Conservation (phyloP, 2,888 invertebrate species). For the Mongoloraphidia duomilia region DNA sequence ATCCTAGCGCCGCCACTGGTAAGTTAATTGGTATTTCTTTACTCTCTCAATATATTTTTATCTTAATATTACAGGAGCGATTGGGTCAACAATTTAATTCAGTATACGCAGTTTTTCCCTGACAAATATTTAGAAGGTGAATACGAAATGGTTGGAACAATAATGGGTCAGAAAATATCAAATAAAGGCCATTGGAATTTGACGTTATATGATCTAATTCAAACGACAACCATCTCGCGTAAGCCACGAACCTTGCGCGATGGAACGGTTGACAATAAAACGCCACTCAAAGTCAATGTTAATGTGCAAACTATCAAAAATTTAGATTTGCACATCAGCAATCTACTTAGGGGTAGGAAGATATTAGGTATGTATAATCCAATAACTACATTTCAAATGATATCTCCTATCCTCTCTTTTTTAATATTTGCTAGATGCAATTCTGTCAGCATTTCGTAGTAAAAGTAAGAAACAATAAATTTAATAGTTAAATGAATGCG, state of each 20-base stretch:
- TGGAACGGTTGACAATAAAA: constrained; percentile 19
- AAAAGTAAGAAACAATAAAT: too few species aligned
- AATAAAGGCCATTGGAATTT: constrained; percentile 63
- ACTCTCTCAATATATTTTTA: too few species aligned
- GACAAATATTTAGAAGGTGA: constrained; percentile 59
- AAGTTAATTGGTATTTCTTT: too few species aligned
- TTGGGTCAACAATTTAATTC: constrained; percentile 44
- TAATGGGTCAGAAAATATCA: constrained; percentile 44
- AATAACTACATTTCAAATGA: not conserved
- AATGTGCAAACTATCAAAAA: constrained; percentile 62
- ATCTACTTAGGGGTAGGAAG: constrained; percentile 51
- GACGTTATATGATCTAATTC: constrained; percentile 49
- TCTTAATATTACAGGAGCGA: constrained; percentile 39
- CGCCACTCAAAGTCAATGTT: constrained; percentile 45
- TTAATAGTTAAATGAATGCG: too few species aligned
- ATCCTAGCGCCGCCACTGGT: too few species aligned
- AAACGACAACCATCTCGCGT: constrained; percentile 48
- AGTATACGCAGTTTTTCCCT: constrained; percentile 71
- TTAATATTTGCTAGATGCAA: too few species aligned
- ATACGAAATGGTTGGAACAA: constrained; percentile 47
- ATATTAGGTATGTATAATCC: constrained; percentile 39
- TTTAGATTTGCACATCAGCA: constrained; percentile 61
- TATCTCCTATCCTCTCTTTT: too few species aligned
- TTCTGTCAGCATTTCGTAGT: too few species aligned
- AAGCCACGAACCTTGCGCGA: constrained; percentile 30